phyloP scores from a whole-genome alignment of 2,113 vertebrate genomes.

The Odontophorus gujanensis region DNA sequence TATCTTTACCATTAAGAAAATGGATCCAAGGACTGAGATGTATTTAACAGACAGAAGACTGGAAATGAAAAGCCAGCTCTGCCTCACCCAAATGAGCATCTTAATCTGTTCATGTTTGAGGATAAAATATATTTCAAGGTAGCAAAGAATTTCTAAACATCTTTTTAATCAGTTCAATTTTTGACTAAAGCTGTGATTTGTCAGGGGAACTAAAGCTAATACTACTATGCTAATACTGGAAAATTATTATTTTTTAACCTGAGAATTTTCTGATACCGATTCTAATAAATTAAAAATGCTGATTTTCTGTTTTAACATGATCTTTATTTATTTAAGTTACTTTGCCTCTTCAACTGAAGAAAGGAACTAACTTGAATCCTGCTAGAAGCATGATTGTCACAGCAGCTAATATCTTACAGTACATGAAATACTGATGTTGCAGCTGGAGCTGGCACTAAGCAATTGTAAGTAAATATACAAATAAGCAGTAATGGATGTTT shows the following conservation, averaged over 20 bases:
- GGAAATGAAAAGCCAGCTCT: background rate
- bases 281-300: background rate
- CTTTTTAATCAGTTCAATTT: background rate
- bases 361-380: background rate
- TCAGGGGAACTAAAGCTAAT: background rate
- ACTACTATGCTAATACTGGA: background rate
- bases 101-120: background rate
- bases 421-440: background rate
- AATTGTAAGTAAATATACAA: background rate
- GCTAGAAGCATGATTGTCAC: background rate
- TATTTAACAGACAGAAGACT: background rate
- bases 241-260: background rate
- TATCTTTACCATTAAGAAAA: background rate
- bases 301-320: background rate
- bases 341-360: background rate
- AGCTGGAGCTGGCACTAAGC: background rate
- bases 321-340: background rate
- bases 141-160: background rate
- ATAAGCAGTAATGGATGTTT: background rate
- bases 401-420: background rate
- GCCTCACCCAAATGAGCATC: background rate
- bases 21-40: background rate
- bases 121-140: background rate
- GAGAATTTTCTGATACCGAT: background rate
- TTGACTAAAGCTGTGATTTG: background rate